phyloP scores from a whole-genome alignment of 2,888 invertebrate genomes.

The Sepioteuthis lessoniana region DNA sequence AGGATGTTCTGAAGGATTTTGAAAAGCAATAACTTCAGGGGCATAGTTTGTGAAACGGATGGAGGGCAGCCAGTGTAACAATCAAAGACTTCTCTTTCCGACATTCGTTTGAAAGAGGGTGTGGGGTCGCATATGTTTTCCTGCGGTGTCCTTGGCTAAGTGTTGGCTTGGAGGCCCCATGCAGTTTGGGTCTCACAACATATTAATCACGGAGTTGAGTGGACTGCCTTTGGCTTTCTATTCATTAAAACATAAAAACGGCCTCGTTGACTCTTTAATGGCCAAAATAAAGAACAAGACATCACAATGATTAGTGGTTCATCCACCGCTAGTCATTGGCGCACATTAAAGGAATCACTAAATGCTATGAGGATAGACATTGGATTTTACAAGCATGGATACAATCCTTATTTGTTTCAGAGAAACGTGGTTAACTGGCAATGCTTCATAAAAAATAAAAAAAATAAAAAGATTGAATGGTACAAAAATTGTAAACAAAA shows the following conservation, averaged over 20 bases:
- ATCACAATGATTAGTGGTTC: neutral
- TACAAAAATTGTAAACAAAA: too few relatives aligned
- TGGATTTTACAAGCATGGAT: neutral
- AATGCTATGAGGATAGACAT: neutral
- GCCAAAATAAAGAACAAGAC: neutral
- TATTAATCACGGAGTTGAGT: neutral
- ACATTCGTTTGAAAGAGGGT: neutral
- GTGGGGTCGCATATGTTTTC: neutral
- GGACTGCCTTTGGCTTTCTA: neutral
- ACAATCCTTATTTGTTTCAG: neutral
- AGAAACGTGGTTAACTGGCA: too few relatives aligned
- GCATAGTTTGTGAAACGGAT: neutral
- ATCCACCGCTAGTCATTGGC: neutral
- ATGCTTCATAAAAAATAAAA: too few relatives aligned
- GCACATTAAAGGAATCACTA: neutral
- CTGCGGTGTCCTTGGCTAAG: neutral
- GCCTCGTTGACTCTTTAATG: neutral
- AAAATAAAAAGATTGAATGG: too few relatives aligned
- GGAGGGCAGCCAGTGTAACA: neutral
- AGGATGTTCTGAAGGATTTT: neutral
- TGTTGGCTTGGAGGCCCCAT: constrained; percentile 21
- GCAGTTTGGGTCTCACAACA: constrained; percentile 15
- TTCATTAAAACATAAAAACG: neutral
- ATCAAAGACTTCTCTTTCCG: neutral
- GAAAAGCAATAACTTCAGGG: neutral